These are phyloP conservation scores for Triops longicaudatus DNA, from an alignment of 1,140 invertebrate genomes.

Conservation along the genomic window DNA sequence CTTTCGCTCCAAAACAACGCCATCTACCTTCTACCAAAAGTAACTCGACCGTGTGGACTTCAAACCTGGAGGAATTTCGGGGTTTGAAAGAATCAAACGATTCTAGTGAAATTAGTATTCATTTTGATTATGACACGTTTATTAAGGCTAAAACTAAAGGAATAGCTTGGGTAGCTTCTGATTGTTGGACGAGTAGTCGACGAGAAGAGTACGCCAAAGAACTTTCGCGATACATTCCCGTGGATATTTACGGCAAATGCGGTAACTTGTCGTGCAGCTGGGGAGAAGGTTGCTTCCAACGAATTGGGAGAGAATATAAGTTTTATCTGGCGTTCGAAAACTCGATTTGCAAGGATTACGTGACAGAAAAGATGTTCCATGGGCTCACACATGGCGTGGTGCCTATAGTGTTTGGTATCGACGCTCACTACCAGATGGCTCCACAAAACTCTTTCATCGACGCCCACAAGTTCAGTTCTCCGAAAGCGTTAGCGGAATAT, in stretches of 20 bases:
- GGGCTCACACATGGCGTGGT: slow-evolving; percentile 42
- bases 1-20: neutral
- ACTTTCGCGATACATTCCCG: slow-evolving; percentile 46
- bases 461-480: slow-evolving; percentile 47
- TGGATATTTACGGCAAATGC: slow-evolving; percentile 63
- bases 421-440: slow-evolving; percentile 46
- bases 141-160: slow-evolving; percentile 5
- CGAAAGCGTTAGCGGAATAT: slow-evolving; percentile 44
- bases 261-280: slow-evolving; percentile 39
- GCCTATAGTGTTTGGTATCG: slow-evolving; percentile 59
- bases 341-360: slow-evolving; percentile 38
- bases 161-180: slow-evolving; percentile 54
- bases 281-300: slow-evolving; percentile 13
- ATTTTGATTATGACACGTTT: neutral
- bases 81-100: neutral
- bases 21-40: neutral
- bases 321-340: slow-evolving; percentile 41
- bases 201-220: slow-evolving; percentile 48
- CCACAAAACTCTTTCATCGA: slow-evolving; percentile 58
- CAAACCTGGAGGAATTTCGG: neutral
- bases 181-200: slow-evolving; percentile 49
- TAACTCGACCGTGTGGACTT: too few species aligned
- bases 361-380: slow-evolving; percentile 39
- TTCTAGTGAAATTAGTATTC: neutral
- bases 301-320: slow-evolving; percentile 25